Evolutionary conservation across 1,140 invertebrate species (phyloP).

Genomic region (Prorops nasuta): DNA sequence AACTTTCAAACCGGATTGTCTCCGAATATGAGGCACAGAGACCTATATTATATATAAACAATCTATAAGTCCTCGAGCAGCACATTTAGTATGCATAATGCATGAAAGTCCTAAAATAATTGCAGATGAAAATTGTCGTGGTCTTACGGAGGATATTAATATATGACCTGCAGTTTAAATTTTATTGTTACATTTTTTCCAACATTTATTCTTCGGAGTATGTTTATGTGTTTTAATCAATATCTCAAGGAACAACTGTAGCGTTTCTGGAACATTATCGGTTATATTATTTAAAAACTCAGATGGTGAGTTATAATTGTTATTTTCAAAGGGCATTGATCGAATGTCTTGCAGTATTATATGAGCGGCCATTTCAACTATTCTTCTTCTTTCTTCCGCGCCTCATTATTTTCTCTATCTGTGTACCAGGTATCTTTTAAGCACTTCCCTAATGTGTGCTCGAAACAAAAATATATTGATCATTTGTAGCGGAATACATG

Average conservation of each 20-base stretch:
- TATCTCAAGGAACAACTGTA: constrained; percentile 9
- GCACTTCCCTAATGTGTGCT: constrained; percentile 8
- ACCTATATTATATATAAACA: background rate
- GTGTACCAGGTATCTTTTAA: constrained; percentile 6
- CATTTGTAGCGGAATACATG: background rate
- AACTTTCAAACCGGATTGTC: constrained; percentile 1
- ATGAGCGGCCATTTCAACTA: constrained; percentile 11
- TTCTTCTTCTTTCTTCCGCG: constrained; percentile 2
- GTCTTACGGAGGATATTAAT: constrained; percentile 12
- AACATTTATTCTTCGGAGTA: constrained; percentile 3
- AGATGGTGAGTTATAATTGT: constrained; percentile 5
- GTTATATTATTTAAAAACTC: constrained; percentile 8
- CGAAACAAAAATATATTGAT: constrained; percentile 6
- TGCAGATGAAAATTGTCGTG: background rate
- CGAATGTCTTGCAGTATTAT: constrained; percentile 9
- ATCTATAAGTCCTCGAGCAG: background rate
- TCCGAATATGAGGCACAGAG: background rate
- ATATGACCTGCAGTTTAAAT: constrained; percentile 6
- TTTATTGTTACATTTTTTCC: constrained; percentile 2
- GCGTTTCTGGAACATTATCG: constrained; percentile 7
- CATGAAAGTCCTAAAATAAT: background rate
- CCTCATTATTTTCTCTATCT: constrained; percentile 5
- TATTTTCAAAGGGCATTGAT: constrained; percentile 5
- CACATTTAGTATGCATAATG: background rate
- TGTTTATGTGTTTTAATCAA: constrained; percentile 11